A percentile compares a stretch with the other conserved stretches of the same genome.
These are phyloP conservation scores for Leptopilina myrica DNA, from an alignment of 2,888 invertebrate genomes.

Conservation along the genomic window DNA sequence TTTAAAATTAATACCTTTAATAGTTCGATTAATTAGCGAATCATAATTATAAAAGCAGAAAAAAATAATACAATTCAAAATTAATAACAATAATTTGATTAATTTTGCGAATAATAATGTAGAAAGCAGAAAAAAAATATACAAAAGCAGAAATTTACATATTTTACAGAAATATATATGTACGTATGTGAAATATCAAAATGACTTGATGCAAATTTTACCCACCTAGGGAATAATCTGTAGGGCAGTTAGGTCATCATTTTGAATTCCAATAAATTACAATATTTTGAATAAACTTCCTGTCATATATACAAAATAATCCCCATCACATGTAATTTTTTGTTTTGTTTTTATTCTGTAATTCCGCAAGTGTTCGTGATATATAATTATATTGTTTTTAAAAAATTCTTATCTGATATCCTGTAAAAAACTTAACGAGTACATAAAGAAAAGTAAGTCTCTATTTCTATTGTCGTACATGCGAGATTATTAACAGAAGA, in stretches of 20 bases:
- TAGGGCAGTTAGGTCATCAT: neutral
- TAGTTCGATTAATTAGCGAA: too few species aligned
- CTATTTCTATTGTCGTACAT: neutral
- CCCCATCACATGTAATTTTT: neutral
- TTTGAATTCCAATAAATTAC: slow-evolving; percentile 7
- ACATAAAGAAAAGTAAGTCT: neutral
- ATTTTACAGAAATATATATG: neutral
- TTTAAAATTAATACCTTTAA: too few species aligned
- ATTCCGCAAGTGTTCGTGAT: too few species aligned
- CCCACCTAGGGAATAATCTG: slow-evolving; percentile 11
- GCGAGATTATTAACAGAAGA: slow-evolving; percentile 24
- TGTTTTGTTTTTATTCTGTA: neutral
- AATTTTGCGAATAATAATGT: neutral
- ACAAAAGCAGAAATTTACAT: neutral
- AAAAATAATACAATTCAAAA: too few species aligned
- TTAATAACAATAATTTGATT: too few species aligned
- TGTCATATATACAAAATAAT: neutral
- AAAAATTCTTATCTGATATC: neutral
- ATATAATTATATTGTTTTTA: too few species aligned
- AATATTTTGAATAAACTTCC: neutral
- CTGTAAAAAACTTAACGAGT: neutral
- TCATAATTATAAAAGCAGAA: too few species aligned
- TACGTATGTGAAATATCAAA: neutral
- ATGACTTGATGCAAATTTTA: neutral
- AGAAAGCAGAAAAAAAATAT: neutral